Percentiles rank a stretch among this genome's conserved stretches.
Conservation (phyloP, 2,888 invertebrate species). For the Argynnis bischoffii region DNA sequence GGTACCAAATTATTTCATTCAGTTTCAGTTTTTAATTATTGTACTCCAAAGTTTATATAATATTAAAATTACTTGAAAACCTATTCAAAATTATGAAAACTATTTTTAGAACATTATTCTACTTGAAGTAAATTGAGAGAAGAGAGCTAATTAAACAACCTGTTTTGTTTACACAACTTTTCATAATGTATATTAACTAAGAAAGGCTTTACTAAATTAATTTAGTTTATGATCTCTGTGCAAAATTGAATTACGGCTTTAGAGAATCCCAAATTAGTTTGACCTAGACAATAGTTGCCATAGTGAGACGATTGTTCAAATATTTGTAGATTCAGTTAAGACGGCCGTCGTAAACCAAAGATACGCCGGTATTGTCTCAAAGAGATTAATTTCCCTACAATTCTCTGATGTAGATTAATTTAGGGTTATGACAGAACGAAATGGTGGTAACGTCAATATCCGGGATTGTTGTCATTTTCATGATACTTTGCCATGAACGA, state of each 20-base stretch:
- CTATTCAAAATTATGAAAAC: too few relatives aligned
- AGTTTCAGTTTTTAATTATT: too few relatives aligned
- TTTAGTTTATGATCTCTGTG: constrained; percentile 64
- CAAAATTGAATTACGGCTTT: constrained; percentile 71
- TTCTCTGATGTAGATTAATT: constrained; percentile 53
- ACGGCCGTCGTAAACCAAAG: constrained; percentile 72
- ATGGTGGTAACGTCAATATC: constrained; percentile 7
- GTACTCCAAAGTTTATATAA: too few relatives aligned
- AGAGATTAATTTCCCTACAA: constrained; percentile 74
- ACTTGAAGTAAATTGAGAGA: not conserved
- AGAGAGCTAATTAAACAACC: not conserved
- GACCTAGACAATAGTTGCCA: constrained; percentile 73
- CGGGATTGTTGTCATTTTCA: constrained; percentile 2
- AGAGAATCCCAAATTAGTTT: constrained; percentile 71
- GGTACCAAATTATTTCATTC: too few relatives aligned
- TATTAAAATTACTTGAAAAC: too few relatives aligned
- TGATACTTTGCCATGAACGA: not conserved
- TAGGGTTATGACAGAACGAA: constrained; percentile 25
- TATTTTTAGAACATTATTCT: not conserved
- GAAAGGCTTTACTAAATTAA: constrained; percentile 57
- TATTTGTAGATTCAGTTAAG: constrained; percentile 72
- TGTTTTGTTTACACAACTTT: constrained; percentile 4
- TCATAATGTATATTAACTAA: constrained; percentile 41
- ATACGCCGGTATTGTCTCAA: constrained; percentile 76
- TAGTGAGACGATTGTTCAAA: constrained; percentile 66